phyloP scores from a whole-genome alignment of 2,888 invertebrate species.

The Ichneumoninae sp. region DNA sequence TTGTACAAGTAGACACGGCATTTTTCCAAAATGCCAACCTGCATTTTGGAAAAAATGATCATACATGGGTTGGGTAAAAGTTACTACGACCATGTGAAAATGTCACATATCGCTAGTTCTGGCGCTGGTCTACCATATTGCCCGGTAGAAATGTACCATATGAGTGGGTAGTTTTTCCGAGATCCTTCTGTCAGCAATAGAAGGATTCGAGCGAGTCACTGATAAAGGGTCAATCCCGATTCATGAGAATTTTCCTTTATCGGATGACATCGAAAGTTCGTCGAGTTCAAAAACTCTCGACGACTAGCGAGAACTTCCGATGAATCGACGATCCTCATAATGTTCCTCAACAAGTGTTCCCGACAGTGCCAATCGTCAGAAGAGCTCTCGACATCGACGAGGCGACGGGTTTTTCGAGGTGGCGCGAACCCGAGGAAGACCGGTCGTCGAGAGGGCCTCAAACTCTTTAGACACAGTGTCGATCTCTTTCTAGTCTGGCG shows the following conservation, averaged over 20 bases:
- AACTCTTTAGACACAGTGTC: slow-evolving; percentile 55
- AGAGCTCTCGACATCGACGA: slow-evolving; percentile 21
- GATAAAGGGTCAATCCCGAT: background rate
- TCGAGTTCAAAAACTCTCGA: slow-evolving; percentile 1
- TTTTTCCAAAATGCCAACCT: no score
- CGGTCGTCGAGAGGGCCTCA: slow-evolving; percentile 44
- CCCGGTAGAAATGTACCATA: no score
- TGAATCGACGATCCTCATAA: background rate
- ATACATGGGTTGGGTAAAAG: no score
- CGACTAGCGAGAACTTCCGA: background rate
- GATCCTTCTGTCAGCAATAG: no score
- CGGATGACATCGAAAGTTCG: slow-evolving; percentile 2
- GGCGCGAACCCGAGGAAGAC: slow-evolving; percentile 38
- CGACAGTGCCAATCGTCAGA: slow-evolving; percentile 12
- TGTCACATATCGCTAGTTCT: no score
- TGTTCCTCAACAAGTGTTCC: slow-evolving; percentile 33
- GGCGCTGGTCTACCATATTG: no score
- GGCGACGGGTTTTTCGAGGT: slow-evolving; percentile 49
- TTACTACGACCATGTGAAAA: no score
- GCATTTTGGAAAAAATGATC: no score
- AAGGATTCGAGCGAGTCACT: background rate
- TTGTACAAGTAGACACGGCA: no score
- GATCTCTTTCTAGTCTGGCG: slow-evolving; percentile 65
- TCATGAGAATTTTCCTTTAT: background rate
- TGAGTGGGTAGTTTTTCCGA: no score